Percentiles rank a stretch among this genome's conserved stretches.
Conservation (phyloP, 1,140 invertebrate genomes). For the Drosophila athabasca region DNA sequence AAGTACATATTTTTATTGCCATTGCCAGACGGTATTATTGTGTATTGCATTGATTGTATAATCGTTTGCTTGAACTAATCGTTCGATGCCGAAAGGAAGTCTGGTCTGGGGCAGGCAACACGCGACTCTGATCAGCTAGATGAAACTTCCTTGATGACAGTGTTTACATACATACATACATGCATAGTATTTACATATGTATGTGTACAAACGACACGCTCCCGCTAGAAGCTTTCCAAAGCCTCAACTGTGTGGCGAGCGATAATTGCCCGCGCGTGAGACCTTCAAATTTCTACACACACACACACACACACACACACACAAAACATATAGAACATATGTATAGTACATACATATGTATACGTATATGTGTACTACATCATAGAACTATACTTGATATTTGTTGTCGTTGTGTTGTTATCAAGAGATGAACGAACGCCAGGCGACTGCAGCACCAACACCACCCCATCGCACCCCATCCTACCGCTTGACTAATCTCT, state of each 20-base stretch:
- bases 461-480: too few species aligned
- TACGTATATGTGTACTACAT: not conserved
- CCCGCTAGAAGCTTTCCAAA: not conserved
- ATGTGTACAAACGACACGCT: conserved; percentile 6
- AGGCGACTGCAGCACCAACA: too few species aligned
- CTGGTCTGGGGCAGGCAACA: not conserved
- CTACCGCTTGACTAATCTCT: too few species aligned
- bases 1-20: not conserved
- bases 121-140: conserved; percentile 4
- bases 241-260: conserved; percentile 20
- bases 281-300: conserved; percentile 33
- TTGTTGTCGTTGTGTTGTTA: too few species aligned
- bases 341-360: not conserved
- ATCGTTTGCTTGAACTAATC: not conserved
- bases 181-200: not conserved
- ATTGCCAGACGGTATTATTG: not conserved
- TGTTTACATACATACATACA: too few species aligned
- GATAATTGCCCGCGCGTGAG: conserved; percentile 54
- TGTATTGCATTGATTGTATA: not conserved
- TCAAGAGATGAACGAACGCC: too few species aligned
- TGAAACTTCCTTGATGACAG: conserved; percentile 20
- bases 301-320: too few species aligned
- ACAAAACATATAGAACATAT: not conserved
- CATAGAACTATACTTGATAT: not conserved
- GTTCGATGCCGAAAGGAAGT: not conserved